These are phyloP conservation scores for Sussaba pulchella DNA, from an alignment of 2,888 invertebrate species.

Conservation along the genomic window DNA sequence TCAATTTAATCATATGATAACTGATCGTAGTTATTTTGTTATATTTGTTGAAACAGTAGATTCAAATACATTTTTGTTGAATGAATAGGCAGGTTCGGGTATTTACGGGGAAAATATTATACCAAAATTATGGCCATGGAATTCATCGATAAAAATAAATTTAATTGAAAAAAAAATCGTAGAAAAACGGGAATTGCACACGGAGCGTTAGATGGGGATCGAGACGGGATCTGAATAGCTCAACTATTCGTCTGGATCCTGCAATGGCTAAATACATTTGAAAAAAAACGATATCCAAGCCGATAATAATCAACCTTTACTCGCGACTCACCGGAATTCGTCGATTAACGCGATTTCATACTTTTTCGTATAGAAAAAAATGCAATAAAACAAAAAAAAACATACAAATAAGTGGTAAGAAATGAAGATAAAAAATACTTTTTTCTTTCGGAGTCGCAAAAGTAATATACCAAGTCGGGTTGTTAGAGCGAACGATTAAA, in stretches of 20 bases:
- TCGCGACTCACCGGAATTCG: conserved; percentile 18
- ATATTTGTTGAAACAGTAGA: conserved; percentile 50
- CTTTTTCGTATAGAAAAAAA: background rate
- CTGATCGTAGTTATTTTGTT: no score
- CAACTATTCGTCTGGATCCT: conserved; percentile 32
- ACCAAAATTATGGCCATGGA: conserved; percentile 8
- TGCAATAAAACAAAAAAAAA: no score
- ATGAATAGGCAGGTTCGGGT: conserved; percentile 23
- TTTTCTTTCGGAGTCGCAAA: conserved; percentile 2
- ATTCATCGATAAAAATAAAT: no score
- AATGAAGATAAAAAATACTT: no score
- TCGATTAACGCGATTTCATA: conserved; percentile 12
- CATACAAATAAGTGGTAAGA: no score
- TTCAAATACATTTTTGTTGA: conserved; percentile 13
- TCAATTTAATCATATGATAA: no score
- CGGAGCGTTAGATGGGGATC: background rate
- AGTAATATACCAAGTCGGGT: conserved; percentile 6
- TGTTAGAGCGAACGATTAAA: conserved; percentile 65
- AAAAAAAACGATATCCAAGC: conserved; percentile 7
- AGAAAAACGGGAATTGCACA: conserved; percentile 43
- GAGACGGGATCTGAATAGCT: conserved; percentile 25
- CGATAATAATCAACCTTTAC: background rate
- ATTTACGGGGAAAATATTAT: conserved; percentile 4
- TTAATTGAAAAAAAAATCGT: conserved; percentile 55
- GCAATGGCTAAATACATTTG: no score